Conservation (phyloP, 2,888 invertebrate genomes). For the Trissolcus japonicus region DNA sequence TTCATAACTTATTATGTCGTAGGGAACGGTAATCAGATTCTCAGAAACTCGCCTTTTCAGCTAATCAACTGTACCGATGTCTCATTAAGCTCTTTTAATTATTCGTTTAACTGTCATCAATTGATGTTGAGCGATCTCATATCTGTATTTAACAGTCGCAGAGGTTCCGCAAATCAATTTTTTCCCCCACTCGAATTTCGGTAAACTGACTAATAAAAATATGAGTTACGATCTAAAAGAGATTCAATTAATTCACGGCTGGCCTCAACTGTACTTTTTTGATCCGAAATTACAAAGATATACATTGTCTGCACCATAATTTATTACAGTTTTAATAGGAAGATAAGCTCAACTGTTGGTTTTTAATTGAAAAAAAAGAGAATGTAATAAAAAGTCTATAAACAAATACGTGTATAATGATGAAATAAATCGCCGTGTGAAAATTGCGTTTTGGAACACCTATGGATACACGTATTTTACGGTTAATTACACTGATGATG, state of each 20-base stretch:
- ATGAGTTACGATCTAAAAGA: neutral
- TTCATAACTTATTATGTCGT: constrained; percentile 14
- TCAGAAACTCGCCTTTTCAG: constrained; percentile 15
- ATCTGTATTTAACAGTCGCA: neutral
- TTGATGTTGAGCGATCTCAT: constrained; percentile 12
- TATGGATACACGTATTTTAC: constrained; percentile 24
- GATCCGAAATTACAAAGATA: too few species aligned
- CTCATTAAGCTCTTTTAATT: constrained; percentile 31
- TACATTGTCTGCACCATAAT: neutral
- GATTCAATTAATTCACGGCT: neutral
- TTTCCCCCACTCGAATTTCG: constrained; percentile 3
- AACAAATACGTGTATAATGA: constrained; percentile 2
- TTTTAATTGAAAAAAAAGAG: constrained; percentile 1
- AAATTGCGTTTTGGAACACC: constrained; percentile 26
- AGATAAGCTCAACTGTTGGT: neutral
- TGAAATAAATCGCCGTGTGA: constrained; percentile 40
- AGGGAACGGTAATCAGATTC: constrained; percentile 33
- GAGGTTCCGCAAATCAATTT: neutral
- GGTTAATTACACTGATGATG: constrained; percentile 46
- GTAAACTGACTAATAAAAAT: constrained; percentile 7
- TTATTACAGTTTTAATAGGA: too few species aligned
- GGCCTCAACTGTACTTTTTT: too few species aligned
- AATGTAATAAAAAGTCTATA: neutral
- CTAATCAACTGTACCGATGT: constrained; percentile 20
- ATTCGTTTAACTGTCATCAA: constrained; percentile 35